Base-by-base conservation (phyloP, 1,140 invertebrate genomes). In the Holcopasites calliopsidis region DNA sequence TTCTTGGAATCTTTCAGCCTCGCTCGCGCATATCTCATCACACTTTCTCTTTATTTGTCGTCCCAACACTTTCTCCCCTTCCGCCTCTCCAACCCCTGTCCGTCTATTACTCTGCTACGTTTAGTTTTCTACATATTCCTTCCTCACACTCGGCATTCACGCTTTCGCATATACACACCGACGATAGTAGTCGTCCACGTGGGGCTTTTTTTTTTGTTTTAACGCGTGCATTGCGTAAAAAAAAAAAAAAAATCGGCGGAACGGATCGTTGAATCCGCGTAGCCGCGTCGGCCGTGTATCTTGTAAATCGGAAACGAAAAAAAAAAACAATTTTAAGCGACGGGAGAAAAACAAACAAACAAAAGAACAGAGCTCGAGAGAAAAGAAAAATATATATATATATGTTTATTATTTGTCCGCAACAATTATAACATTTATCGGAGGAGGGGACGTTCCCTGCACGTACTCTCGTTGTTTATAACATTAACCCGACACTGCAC, bases 201-300 rank as follows among this genome's bases (percentile, higher is more conserved):
- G 42, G 55, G 58, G 57, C 68, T 49, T 60, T 77, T 70, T 44
- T n/a, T n/a, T n/a, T n/a, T n/a, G n/a, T n/a, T n/a, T n/a, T n/a
- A n/a, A 66, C 5, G 38, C 21, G 23, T 61, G 47, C 50, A 58
- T 44, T 64, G 35, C 58, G n/a, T n/a, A n/a, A n/a, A n/a, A n/a
- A n/a, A n/a, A n/a, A n/a, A n/a, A n/a, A 72, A 21, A 16, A 5
- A 71, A 11, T 64, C 38, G 23, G 54, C 38, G 16, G n/a, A 44
- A 64, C 26, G 23, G 38, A 18, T 77, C 52, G 35, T n/a, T n/a
- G n/a, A n/a, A 26, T 35, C 42, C 16, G 60, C 21, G n/a, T 8
- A 8, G 21, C 50, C 35, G 10, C n/a, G 44, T 31, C 33, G 47
- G 11, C 38, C n/a, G 6, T n/a, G 21, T 23, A 21, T 28, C 23